These are phyloP conservation scores for Meganola albula DNA, from an alignment of 2,888 invertebrate species.

Conservation along the genomic window DNA sequence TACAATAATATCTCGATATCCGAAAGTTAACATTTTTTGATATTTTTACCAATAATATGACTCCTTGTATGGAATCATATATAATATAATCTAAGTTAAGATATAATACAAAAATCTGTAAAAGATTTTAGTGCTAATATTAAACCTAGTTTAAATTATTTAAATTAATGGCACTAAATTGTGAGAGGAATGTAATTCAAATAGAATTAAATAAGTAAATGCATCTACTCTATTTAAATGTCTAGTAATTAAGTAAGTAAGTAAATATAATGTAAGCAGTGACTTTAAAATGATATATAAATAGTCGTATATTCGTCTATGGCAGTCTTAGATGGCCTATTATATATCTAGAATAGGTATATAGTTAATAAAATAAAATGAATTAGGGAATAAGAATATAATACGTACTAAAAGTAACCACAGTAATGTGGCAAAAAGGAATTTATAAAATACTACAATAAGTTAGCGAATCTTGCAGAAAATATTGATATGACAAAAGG, in stretches of 20 bases:
- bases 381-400: too few species aligned
- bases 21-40: conserved; percentile 39
- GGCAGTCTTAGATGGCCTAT: conserved; percentile 32
- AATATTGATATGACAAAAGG: neutral
- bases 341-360: too few species aligned
- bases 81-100: conserved; percentile 23
- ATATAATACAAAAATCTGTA: conserved; percentile 15
- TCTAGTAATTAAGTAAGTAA: too few species aligned
- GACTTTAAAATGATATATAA: too few species aligned
- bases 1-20: conserved; percentile 27
- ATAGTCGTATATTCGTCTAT: conserved; percentile 13
- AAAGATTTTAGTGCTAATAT: conserved; percentile 14
- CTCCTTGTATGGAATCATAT: conserved; percentile 33
- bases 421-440: conserved; percentile 53
- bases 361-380: too few species aligned
- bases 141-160: conserved; percentile 12
- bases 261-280: too few species aligned
- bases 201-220: too few species aligned
- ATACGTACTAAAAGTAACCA: too few species aligned
- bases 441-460: conserved; percentile 51
- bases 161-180: conserved; percentile 16
- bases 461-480: too few species aligned
- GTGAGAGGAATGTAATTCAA: conserved; percentile 13
- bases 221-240: too few species aligned
- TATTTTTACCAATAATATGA: conserved; percentile 42